Conservation (phyloP, 2,113 vertebrate genomes). For the Tragelaphus imberbis region DNA sequence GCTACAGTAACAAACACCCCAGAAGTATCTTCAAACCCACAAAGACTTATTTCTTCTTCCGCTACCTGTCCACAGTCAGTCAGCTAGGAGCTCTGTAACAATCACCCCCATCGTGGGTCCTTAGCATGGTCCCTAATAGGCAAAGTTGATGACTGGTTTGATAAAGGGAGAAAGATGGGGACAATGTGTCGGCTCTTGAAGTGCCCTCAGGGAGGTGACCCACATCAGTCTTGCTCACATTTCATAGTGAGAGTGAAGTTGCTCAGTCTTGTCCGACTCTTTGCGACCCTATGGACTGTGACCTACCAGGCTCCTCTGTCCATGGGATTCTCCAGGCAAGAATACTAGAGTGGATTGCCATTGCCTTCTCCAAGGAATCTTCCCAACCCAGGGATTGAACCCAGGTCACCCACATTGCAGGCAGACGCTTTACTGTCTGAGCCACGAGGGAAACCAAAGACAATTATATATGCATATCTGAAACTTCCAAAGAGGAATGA, state of each 20-base stretch:
- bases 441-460: neutral
- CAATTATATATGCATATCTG: neutral
- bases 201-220: neutral
- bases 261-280: neutral
- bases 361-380: neutral
- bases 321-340: neutral
- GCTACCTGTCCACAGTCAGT: neutral
- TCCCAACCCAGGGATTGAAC: neutral
- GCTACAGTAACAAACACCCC: neutral
- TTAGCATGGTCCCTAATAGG: neutral
- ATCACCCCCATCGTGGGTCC: too few relatives aligned
- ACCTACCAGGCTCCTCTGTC: neutral
- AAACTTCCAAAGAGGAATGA: neutral
- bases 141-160: neutral
- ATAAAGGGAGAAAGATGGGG: neutral
- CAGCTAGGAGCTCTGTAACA: neutral
- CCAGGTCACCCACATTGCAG: neutral
- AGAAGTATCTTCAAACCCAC: neutral
- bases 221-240: neutral
- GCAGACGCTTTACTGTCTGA: neutral
- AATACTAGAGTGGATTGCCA: neutral
- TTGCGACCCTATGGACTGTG: neutral
- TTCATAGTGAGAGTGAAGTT: neutral
- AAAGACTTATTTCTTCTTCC: neutral
- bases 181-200: neutral